Conservation (phyloP, 1,140 invertebrate species). For the Drosophila bipectinata region DNA sequence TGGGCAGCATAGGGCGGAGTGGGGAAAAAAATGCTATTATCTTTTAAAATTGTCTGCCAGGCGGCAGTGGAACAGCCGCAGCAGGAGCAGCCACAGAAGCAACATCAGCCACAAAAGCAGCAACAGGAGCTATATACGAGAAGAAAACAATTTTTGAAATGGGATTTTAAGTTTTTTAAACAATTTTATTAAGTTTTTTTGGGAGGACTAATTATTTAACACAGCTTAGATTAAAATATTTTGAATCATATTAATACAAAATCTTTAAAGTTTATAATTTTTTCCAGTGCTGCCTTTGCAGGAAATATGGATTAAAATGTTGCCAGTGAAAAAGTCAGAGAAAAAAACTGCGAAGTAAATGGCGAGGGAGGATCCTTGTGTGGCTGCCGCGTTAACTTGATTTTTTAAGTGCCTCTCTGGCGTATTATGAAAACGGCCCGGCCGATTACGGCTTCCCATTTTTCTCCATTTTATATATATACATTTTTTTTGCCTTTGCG, state of each 20-base stretch:
- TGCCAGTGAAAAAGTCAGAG: conserved; percentile 40
- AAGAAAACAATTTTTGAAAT: not conserved
- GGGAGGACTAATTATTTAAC: no score
- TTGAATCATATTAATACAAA: no score
- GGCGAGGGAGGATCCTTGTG: conserved; percentile 32
- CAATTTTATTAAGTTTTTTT: no score
- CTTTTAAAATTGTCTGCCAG: conserved; percentile 79
- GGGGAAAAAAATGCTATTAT: conserved; percentile 69
- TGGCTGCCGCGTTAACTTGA: conserved; percentile 69
- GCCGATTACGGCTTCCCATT: conserved; percentile 50
- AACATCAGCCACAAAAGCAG: conserved; percentile 12
- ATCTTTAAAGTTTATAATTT: not conserved
- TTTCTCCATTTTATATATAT: conserved; percentile 24
- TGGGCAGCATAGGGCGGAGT: not conserved
- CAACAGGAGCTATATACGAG: conserved; percentile 6
- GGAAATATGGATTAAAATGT: conserved; percentile 82
- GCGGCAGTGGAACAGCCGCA: conserved; percentile 23
- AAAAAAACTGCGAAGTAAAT: not conserved
- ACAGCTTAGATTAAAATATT: no score
- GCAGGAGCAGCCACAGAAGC: conserved; percentile 14
- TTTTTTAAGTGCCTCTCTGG: conserved; percentile 75
- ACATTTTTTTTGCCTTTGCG: not conserved
- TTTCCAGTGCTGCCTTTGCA: conserved; percentile 10
- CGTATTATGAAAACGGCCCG: conserved; percentile 63
- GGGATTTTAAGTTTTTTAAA: not conserved